Conservation (phyloP, 2,888 invertebrate species). For the Dolichopus griseipennis region DNA sequence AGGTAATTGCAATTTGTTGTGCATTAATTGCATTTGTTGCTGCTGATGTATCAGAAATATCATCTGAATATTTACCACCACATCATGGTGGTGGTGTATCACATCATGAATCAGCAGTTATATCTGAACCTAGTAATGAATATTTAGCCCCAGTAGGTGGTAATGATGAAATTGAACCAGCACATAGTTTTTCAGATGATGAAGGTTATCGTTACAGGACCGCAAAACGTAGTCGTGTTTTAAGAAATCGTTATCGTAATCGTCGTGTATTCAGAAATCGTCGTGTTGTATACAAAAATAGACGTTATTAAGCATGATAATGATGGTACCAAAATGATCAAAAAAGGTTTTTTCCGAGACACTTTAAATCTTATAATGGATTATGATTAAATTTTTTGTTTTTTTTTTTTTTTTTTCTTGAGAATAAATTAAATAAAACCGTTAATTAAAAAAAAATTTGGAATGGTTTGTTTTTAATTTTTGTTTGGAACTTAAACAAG, state of each 20-base stretch:
- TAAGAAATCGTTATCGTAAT: slow-evolving; percentile 3
- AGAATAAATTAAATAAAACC: too few species aligned
- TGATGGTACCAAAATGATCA: too few species aligned
- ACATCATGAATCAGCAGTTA: neutral
- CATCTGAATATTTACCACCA: slow-evolving; percentile 6
- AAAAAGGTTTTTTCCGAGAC: too few species aligned
- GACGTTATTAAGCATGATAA: neutral
- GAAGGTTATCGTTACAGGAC: neutral
- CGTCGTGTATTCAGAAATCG: neutral
- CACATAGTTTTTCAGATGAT: neutral
- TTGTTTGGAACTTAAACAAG: too few species aligned
- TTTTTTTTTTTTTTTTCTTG: too few species aligned
- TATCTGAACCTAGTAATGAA: neutral
- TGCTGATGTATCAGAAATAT: neutral
- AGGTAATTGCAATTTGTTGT: neutral
- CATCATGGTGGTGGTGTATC: neutral
- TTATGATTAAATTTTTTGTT: too few species aligned
- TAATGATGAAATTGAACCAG: neutral
- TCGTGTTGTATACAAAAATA: neutral
- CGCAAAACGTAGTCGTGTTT: neutral
- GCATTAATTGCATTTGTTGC: neutral
- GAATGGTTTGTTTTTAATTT: too few species aligned
- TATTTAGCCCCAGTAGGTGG: neutral
- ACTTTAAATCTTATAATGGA: too few species aligned
- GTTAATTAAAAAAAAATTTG: too few species aligned